Percentiles rank a stretch among this genome's conserved stretches.
phyloP scores from a whole-genome alignment of 2,797 vertebrate genomes.

The Eupleurogrammus muticus region DNA sequence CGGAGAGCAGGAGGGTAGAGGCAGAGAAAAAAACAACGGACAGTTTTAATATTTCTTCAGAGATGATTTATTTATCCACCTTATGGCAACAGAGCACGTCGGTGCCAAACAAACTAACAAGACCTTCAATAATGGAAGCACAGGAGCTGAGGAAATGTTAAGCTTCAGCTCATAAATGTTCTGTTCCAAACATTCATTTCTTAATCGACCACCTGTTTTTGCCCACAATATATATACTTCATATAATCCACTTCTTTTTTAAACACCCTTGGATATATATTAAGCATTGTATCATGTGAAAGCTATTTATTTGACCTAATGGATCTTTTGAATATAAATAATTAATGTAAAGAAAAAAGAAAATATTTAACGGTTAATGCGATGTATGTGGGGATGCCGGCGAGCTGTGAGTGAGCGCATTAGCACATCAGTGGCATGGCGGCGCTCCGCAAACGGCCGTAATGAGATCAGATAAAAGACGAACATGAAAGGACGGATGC shows the following conservation, averaged over 20 bases:
- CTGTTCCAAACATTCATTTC: conserved; percentile 28
- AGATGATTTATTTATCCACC: conserved; percentile 81
- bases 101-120: conserved; percentile 58
- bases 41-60: conserved; percentile 80
- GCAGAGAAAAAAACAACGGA: conserved; percentile 55
- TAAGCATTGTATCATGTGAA: not conserved
- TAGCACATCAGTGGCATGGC: not conserved
- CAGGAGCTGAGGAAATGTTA: conserved; percentile 24
- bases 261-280: not conserved
- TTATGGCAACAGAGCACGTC: conserved; percentile 73
- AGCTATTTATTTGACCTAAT: not conserved
- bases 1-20: conserved; percentile 31
- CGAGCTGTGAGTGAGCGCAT: not conserved
- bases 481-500: conserved; percentile 52
- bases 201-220: conserved; percentile 17
- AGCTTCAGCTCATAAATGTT: conserved; percentile 27
- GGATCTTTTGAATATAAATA: not conserved
- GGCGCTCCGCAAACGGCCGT: conserved; percentile 36
- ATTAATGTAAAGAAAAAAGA: not conserved
- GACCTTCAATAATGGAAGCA: conserved; percentile 54
- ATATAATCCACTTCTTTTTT: conserved; percentile 5
- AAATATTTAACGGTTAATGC: not conserved
- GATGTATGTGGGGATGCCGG: not conserved
- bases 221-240: not conserved
- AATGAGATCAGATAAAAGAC: conserved; percentile 57